Percentiles rank a stretch among this genome's conserved stretches.
phyloP scores from a whole-genome alignment of 2,113 vertebrate species.

The Corynorhinus townsendii region DNA sequence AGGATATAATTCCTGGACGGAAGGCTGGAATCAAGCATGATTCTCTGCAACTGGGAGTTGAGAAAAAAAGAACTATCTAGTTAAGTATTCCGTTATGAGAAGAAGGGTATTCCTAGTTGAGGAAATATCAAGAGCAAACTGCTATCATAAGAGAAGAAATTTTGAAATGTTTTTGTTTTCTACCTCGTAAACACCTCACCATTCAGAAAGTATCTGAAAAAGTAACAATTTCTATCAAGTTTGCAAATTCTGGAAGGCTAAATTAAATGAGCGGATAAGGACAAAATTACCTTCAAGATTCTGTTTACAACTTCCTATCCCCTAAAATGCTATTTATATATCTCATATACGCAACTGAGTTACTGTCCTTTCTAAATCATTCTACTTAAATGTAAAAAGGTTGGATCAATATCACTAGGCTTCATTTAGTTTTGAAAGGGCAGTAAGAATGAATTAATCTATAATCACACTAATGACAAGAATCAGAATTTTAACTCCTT shows the following conservation, averaged over 20 bases:
- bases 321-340: conserved; percentile 9
- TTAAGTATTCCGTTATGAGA: background rate
- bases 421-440: conserved; percentile 51
- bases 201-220: background rate
- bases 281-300: conserved; percentile 18
- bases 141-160: background rate
- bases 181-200: background rate
- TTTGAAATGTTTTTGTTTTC: background rate
- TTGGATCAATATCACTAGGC: conserved; percentile 4
- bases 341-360: background rate
- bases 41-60: background rate
- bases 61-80: background rate
- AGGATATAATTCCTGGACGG: background rate
- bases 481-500: conserved; percentile 39
- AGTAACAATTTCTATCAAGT: background rate
- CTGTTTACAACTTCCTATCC: background rate
- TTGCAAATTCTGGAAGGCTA: conserved; percentile 28
- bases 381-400: conserved; percentile 28
- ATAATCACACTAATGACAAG: conserved; percentile 8
- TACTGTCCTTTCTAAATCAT: background rate
- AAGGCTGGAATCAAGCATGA: background rate
- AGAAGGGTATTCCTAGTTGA: background rate
- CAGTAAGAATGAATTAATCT: conserved; percentile 46
- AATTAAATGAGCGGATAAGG: conserved; percentile 3
- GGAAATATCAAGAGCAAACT: background rate